Base-by-base conservation (phyloP, 2,888 invertebrate species). In the Diaperis boleti region DNA sequence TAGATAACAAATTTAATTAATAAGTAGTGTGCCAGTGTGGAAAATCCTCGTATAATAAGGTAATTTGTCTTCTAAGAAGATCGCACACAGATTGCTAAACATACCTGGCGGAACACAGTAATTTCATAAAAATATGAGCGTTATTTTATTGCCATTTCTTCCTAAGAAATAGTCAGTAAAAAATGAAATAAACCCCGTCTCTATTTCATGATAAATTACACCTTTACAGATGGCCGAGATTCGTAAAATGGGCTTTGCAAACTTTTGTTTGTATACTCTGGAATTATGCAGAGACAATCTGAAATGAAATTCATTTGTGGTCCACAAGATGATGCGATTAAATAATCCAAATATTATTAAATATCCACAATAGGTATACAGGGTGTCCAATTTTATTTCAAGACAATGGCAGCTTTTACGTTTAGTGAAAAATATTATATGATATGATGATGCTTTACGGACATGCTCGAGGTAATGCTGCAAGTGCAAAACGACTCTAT, bases 161-260 rank as follows among this genome's bases (percentile, higher is more conserved):
- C 42, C 35, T 47, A 60, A 60, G 52, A 52, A 42, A 50, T 60
- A 52, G 59, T 42, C 42, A 44, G 42, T 60, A 60, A 52, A 50
- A 50, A 60, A 60, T 52, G 49, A 59, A 59, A 41, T 59, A 47
- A 54, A 47, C 45, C 44, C 60, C 37, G 52, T 31, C 39, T 61
- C 61, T 42, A 47, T 61, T 61, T 61, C 61, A 61, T 55, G 55
- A 47, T 47, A 55, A 61, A 61, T 61, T 55, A 47, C 60, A 45
- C 42, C 54, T 52, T 60, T 52, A 49, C 49, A 59, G 35, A 59
- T 49, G 60, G 45, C 44, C 29, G 44, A 17, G 54, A 54, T 52
- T 60, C 59, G 45, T 45, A 31, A 60, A 60, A 52, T 44, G 44
- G 47, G 37, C 45, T 47, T 41, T 39, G 55, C 47, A 56, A 60